These are phyloP conservation scores for Hirtodrosophila alboralis DNA, from an alignment of 2,888 invertebrate genomes.

Conservation along the genomic window DNA sequence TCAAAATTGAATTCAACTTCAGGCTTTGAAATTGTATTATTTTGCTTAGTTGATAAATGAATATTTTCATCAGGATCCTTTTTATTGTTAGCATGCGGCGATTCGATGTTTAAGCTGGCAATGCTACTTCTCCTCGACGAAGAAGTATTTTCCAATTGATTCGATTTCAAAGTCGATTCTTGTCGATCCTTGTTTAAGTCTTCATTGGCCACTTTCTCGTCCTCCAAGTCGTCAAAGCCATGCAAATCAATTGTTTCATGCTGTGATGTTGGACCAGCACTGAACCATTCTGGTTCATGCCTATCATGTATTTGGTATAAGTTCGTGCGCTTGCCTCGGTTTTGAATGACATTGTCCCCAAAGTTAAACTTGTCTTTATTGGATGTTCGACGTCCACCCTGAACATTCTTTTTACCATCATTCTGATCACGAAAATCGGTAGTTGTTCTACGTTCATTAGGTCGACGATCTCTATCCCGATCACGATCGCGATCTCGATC, in stretches of 20 bases:
- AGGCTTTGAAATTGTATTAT: slow-evolving; percentile 28
- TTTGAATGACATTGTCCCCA: slow-evolving; percentile 20
- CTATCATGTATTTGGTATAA: slow-evolving; percentile 58
- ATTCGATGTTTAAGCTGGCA: slow-evolving; percentile 37
- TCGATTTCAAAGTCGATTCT: slow-evolving; percentile 2
- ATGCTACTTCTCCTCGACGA: slow-evolving; percentile 43
- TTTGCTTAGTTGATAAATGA: slow-evolving; percentile 4
- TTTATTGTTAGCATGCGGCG: slow-evolving; percentile 5
- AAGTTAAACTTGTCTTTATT: slow-evolving; percentile 54
- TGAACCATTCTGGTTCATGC: slow-evolving; percentile 95
- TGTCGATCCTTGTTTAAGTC: slow-evolving; percentile 11
- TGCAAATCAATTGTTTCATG: slow-evolving; percentile 96
- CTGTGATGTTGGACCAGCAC: slow-evolving; percentile 95
- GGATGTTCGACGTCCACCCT: slow-evolving; percentile 41
- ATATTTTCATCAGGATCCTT: slow-evolving; percentile 14
- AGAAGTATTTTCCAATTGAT: background rate
- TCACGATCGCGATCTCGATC: slow-evolving; percentile 38
- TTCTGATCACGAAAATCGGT: slow-evolving; percentile 48
- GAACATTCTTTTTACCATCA: slow-evolving; percentile 61
- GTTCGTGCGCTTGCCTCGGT: slow-evolving; percentile 48
- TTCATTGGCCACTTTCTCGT: slow-evolving; percentile 75
- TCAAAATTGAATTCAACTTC: slow-evolving; percentile 91
- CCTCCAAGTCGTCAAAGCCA: slow-evolving; percentile 91
- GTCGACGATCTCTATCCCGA: slow-evolving; percentile 86
- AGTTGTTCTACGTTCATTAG: slow-evolving; percentile 86